Conservation (phyloP, 2,113 vertebrate genomes). For the Otocyon megalotis region DNA sequence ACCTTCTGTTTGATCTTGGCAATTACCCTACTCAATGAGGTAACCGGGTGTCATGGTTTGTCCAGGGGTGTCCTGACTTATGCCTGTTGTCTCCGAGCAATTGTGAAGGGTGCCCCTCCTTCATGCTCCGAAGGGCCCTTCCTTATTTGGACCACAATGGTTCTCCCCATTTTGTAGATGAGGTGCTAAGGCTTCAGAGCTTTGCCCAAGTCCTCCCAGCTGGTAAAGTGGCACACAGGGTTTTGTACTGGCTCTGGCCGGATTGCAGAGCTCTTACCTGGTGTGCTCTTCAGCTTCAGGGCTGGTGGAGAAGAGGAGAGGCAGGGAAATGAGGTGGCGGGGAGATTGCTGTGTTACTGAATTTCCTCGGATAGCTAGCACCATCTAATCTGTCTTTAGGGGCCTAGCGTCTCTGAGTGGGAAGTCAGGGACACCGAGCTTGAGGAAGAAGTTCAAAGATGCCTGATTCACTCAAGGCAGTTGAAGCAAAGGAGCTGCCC, state of each 20-base stretch:
- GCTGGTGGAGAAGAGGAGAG: neutral
- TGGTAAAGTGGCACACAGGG: neutral
- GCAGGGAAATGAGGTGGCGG: neutral
- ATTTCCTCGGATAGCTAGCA: neutral
- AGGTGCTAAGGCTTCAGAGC: neutral
- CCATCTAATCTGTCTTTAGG: neutral
- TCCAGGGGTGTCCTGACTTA: neutral
- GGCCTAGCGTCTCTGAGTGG: neutral
- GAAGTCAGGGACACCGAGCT: neutral
- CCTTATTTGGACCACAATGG: neutral
- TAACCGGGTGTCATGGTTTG: neutral
- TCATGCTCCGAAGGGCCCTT: neutral
- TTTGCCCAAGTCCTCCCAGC: neutral
- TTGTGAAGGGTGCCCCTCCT: neutral
- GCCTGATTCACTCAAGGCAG: neutral
- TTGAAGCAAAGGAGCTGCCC: neutral
- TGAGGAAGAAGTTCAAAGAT: neutral
- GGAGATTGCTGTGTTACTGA: too few relatives aligned
- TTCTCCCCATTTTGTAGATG: neutral
- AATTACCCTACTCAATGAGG: neutral
- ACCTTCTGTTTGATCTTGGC: neutral
- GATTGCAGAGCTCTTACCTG: neutral
- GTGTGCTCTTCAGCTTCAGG: neutral
- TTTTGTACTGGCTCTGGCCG: neutral
- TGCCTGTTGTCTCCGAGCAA: neutral